Percentiles rank a stretch among this genome's conserved stretches.
phyloP scores from a whole-genome alignment of 2,888 invertebrate species.

The Capitulum mitella region DNA sequence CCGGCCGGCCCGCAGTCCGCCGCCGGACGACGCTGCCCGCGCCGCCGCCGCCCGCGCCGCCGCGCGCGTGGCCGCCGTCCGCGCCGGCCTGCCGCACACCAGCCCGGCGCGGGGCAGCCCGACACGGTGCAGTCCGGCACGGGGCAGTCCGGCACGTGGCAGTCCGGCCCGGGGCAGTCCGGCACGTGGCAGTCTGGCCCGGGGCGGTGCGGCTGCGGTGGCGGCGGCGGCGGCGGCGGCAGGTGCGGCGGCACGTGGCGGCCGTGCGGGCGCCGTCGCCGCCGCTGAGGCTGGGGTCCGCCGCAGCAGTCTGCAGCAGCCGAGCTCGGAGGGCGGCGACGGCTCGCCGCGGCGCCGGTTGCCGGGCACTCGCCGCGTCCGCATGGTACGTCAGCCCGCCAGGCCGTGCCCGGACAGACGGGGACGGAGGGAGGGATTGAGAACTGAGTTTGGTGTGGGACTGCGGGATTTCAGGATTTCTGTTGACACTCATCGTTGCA shows the following conservation, averaged over 20 bases:
- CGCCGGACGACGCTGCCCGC: neutral
- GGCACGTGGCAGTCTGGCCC: neutral
- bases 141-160: neutral
- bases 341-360: too few species aligned
- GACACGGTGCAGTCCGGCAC: neutral
- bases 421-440: too few species aligned
- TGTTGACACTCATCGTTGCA: too few species aligned
- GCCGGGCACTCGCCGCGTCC: neutral
- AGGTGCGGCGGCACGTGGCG: neutral
- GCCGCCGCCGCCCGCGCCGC: slow-evolving; percentile 19
- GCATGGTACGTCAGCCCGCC: neutral
- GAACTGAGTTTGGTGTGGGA: too few species aligned
- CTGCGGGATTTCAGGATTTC: too few species aligned
- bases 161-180: neutral
- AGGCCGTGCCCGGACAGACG: too few species aligned
- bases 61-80: neutral
- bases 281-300: neutral
- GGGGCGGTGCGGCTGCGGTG: neutral
- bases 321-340: neutral
- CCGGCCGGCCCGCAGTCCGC: neutral
- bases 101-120: neutral
- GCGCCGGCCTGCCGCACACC: neutral
- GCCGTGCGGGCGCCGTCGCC: neutral
- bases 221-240: neutral
- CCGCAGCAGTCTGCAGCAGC: neutral